These are phyloP conservation scores for Catagonus wagneri DNA, from an alignment of 2,113 vertebrate genomes.

Conservation along the genomic window DNA sequence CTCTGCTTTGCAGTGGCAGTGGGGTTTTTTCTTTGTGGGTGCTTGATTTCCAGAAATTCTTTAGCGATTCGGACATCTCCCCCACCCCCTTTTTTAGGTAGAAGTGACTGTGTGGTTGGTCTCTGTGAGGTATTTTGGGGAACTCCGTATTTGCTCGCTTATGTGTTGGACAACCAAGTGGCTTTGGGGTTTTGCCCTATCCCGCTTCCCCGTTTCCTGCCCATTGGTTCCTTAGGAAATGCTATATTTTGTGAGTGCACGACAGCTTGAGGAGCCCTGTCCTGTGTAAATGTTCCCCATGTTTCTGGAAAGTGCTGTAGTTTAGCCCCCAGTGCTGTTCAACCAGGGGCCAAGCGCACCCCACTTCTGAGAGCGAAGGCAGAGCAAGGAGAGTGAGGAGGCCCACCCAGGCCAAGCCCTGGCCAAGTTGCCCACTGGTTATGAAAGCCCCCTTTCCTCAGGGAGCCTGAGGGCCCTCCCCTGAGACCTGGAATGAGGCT, in stretches of 20 bases:
- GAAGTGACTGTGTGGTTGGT: slow-evolving; percentile 87
- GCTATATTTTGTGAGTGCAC: slow-evolving; percentile 87
- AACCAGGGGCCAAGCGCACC: slow-evolving; percentile 76
- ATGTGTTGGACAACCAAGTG: slow-evolving; percentile 80
- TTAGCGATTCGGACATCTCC: slow-evolving; percentile 66
- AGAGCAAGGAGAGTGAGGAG: background rate
- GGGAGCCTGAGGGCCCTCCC: background rate
- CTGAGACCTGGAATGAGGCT: slow-evolving; percentile 60
- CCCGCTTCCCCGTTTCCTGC: slow-evolving; percentile 57
- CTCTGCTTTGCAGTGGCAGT: slow-evolving; percentile 38
- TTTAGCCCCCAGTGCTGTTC: slow-evolving; percentile 80
- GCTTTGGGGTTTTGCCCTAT: slow-evolving; percentile 71
- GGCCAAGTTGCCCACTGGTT: slow-evolving; percentile 58
- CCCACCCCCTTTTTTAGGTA: slow-evolving; percentile 67
- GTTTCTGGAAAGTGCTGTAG: slow-evolving; percentile 87
- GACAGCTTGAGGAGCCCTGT: slow-evolving; percentile 80
- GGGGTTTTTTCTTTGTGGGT: slow-evolving; percentile 62
- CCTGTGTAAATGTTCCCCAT: slow-evolving; percentile 84
- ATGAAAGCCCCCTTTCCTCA: slow-evolving; percentile 67
- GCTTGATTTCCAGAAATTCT: slow-evolving; percentile 74
- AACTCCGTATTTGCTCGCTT: slow-evolving; percentile 85
- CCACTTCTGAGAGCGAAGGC: slow-evolving; percentile 69
- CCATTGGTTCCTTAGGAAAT: slow-evolving; percentile 79
- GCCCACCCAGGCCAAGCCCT: background rate
- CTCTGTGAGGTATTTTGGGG: slow-evolving; percentile 85